phyloP scores from a whole-genome alignment of 2,888 invertebrate genomes.

The Ectemnius lituratus region DNA sequence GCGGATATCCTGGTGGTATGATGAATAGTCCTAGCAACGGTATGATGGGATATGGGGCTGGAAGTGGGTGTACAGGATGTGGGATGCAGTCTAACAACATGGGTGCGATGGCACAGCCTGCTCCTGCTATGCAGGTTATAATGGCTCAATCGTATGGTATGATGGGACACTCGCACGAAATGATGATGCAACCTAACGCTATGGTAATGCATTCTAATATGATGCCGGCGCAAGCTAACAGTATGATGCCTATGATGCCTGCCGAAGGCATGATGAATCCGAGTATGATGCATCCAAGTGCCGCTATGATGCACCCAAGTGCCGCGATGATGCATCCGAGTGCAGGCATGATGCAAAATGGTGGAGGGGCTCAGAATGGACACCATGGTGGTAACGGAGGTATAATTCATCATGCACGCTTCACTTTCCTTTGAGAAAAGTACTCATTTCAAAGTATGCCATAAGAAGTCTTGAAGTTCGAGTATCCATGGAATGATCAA shows the following conservation, averaged over 20 bases:
- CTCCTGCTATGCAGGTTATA: background rate
- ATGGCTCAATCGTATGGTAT: slow-evolving; percentile 6
- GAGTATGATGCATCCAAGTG: background rate
- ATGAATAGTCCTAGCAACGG: background rate
- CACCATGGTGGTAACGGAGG: background rate
- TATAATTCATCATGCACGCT: background rate
- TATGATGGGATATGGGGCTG: slow-evolving; percentile 25
- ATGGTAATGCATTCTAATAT: background rate
- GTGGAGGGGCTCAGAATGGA: background rate
- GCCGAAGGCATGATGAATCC: background rate
- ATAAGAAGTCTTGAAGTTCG: background rate
- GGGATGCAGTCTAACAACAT: background rate
- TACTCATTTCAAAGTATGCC: background rate
- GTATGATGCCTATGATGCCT: background rate
- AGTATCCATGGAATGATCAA: too few species aligned
- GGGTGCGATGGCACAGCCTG: background rate
- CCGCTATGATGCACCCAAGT: background rate
- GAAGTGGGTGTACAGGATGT: slow-evolving; percentile 38
- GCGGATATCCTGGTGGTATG: slow-evolving; percentile 35
- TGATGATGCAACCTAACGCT: background rate
- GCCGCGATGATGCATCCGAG: background rate
- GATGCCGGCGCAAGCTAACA: background rate
- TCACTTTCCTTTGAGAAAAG: background rate
- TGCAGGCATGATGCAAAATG: background rate
- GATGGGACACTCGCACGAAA: background rate